phyloP scores from a whole-genome alignment of 2,888 invertebrate genomes.

The Stenichneumon culpator region DNA sequence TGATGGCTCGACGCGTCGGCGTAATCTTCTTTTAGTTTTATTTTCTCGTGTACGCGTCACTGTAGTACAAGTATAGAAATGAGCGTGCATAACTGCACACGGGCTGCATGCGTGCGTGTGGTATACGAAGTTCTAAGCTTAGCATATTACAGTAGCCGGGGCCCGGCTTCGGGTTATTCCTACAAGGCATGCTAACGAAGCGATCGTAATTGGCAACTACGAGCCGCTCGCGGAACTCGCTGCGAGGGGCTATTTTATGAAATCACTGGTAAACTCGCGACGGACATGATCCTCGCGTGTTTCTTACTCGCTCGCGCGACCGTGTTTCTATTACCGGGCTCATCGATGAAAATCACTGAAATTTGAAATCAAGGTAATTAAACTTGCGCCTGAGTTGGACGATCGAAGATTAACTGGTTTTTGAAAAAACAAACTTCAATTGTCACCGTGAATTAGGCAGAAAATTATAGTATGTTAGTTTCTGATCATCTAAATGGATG shows the following conservation, averaged over 20 bases:
- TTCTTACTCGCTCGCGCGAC: slow-evolving; percentile 4
- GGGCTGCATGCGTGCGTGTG: background rate
- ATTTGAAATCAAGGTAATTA: background rate
- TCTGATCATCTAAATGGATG: background rate
- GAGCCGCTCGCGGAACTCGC: slow-evolving; percentile 15
- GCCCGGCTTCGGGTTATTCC: slow-evolving; percentile 37
- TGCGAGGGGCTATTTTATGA: slow-evolving; percentile 27
- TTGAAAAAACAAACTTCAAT: background rate
- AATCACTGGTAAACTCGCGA: slow-evolving; percentile 18
- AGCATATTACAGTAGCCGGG: slow-evolving; percentile 24
- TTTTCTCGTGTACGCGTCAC: slow-evolving; percentile 19
- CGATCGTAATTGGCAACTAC: slow-evolving; percentile 53
- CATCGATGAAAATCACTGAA: background rate
- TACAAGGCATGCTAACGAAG: slow-evolving; percentile 56
- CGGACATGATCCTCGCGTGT: slow-evolving; percentile 4
- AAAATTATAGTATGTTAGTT: background rate
- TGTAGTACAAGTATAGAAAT: slow-evolving; percentile 27
- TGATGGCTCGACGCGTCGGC: background rate
- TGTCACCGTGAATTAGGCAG: background rate
- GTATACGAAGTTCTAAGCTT: slow-evolving; percentile 17
- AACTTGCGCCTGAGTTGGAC: background rate
- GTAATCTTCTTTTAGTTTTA: slow-evolving; percentile 22
- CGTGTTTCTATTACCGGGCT: background rate
- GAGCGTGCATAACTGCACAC: slow-evolving; percentile 6
- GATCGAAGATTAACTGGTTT: background rate